Conservation (phyloP, 2,797 vertebrate genomes). For the Enteromius paludinosus region DNA sequence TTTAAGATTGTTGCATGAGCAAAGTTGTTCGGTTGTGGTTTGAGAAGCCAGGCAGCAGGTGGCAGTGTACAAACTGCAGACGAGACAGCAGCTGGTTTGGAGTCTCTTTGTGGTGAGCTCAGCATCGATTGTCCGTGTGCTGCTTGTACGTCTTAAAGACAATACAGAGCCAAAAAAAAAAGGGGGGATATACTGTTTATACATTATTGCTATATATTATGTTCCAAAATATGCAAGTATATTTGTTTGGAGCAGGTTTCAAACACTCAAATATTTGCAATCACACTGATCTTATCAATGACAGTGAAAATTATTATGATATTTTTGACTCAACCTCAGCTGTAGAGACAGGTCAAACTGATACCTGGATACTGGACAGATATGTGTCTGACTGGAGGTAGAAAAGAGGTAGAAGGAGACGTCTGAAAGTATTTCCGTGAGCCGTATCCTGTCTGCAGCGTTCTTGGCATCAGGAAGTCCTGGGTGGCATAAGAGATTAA, state of each 20-base stretch:
- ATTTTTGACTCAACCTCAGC: not conserved
- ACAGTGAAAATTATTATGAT: not conserved
- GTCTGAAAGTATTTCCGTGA: conserved; percentile 43
- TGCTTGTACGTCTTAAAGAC: not conserved
- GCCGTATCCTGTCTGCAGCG: conserved; percentile 62
- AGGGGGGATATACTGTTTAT: not conserved
- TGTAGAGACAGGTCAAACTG: not conserved
- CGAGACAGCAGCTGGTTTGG: conserved; percentile 37
- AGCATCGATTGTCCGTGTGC: conserved; percentile 1
- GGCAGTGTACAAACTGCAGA: conserved; percentile 61
- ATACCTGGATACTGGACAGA: conserved; percentile 69
- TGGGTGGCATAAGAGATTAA: conserved; percentile 53
- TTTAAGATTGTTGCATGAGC: conserved; percentile 22
- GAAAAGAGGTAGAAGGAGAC: conserved; percentile 63
- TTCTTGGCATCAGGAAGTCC: conserved; percentile 79
- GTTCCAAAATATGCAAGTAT: not conserved
- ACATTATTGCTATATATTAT: not conserved
- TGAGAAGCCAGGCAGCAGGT: conserved; percentile 68
- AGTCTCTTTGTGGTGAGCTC: conserved; percentile 35
- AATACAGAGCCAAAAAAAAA: not conserved
- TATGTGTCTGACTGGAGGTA: conserved; percentile 71
- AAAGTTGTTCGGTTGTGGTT: conserved; percentile 61
- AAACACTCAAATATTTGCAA: not conserved
- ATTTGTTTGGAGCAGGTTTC: not conserved
- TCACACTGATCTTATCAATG: not conserved